These are phyloP conservation scores for Dasypogon diadema DNA, from an alignment of 2,888 invertebrate species.

Conservation along the genomic window DNA sequence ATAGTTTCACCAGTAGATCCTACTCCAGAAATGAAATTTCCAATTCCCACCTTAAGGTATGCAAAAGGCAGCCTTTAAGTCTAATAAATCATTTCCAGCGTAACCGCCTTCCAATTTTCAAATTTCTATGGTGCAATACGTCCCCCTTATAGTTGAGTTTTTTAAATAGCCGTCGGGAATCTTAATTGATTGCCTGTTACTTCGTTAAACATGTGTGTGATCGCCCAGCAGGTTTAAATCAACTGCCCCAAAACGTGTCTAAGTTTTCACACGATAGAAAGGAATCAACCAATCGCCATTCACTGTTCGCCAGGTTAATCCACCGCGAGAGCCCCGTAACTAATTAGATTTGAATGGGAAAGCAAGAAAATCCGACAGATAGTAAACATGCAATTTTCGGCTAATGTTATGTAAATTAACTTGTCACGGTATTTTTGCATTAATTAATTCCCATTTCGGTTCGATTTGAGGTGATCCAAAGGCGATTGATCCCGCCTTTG, in stretches of 20 bases:
- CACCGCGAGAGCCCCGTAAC: too few species aligned
- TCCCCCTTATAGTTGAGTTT: slow-evolving; percentile 25
- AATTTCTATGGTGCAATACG: slow-evolving; percentile 5
- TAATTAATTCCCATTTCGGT: background rate
- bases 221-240: background rate
- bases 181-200: slow-evolving; percentile 2
- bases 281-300: background rate
- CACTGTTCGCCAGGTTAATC: too few species aligned
- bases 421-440: background rate
- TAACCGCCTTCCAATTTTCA: slow-evolving; percentile 21
- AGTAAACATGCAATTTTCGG: background rate
- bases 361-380: too few species aligned
- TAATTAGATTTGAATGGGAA: too few species aligned
- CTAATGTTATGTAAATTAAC: background rate
- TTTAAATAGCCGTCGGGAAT: slow-evolving; percentile 37
- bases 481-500: background rate
- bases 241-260: background rate
- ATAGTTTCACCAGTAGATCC: too few species aligned
- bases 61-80: background rate
- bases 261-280: background rate
- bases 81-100: slow-evolving; percentile 24
- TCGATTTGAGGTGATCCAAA: background rate
- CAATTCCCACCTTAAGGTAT: background rate
- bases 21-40: background rate
- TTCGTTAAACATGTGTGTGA: background rate